These are phyloP conservation scores for Micronisus gabar DNA, from an alignment of 2,113 vertebrate genomes.

Conservation along the genomic window DNA sequence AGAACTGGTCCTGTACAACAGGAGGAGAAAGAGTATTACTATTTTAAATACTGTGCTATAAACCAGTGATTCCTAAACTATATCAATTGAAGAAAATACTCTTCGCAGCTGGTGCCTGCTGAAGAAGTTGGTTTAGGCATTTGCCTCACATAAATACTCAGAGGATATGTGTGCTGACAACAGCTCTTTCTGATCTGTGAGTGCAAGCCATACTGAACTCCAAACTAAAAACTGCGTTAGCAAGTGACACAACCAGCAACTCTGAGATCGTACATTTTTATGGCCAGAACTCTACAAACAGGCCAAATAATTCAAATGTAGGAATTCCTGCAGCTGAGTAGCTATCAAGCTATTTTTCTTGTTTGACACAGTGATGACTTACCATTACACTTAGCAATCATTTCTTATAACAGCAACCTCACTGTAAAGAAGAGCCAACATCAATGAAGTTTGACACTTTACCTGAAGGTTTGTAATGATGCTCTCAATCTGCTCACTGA, in stretches of 20 bases:
- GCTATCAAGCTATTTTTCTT: neutral
- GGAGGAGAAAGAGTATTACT: neutral
- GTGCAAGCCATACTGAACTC: neutral
- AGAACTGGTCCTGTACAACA: constrained; percentile 76
- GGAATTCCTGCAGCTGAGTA: neutral
- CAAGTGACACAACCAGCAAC: neutral
- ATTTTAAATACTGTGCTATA: neutral
- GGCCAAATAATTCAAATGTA: neutral
- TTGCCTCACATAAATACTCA: neutral
- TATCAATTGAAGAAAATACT: neutral
- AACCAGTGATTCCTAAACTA: neutral
- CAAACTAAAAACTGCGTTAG: neutral
- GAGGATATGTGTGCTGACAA: neutral
- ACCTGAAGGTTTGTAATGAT: constrained; percentile 88
- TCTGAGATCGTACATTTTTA: neutral
- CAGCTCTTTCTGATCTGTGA: neutral
- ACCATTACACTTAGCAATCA: neutral
- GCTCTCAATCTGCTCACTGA: constrained; percentile 77
- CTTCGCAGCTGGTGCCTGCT: neutral
- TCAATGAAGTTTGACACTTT: neutral
- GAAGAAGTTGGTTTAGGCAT: neutral
- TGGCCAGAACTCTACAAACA: neutral
- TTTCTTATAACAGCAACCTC: neutral
- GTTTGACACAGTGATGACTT: neutral
- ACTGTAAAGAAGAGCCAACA: neutral